Conservation (phyloP, 2,113 vertebrate species). For the Raja brachyura region DNA sequence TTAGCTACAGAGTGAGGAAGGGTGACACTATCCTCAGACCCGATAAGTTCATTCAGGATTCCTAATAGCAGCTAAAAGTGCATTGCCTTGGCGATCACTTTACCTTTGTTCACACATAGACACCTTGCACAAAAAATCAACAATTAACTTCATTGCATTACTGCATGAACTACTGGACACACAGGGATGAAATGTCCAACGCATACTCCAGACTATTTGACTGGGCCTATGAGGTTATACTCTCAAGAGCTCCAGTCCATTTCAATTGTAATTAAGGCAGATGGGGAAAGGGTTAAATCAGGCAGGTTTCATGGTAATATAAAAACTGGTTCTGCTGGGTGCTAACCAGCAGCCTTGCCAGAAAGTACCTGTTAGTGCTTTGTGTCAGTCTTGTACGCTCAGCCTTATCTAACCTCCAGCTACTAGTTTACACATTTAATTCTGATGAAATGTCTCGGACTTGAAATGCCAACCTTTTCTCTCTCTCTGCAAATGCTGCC, state of each 20-base stretch:
- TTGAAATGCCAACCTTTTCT: too few relatives aligned
- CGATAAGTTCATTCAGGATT: not conserved
- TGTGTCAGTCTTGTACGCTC: not conserved
- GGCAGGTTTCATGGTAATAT: not conserved
- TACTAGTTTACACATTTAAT: too few relatives aligned
- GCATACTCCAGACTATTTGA: not conserved
- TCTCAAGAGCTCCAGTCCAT: not conserved
- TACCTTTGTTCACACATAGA: not conserved
- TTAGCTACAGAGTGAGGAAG: not conserved
- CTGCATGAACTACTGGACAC: not conserved
- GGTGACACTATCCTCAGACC: not conserved
- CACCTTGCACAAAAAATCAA: not conserved
- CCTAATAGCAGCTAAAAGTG: not conserved
- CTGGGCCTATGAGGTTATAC: not conserved
- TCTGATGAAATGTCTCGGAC: too few relatives aligned
- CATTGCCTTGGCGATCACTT: not conserved
- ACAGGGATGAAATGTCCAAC: not conserved
- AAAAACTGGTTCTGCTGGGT: not conserved
- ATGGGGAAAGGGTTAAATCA: not conserved
- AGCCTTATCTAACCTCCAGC: too few relatives aligned
- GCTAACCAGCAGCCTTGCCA: not conserved
- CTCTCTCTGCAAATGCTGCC: too few relatives aligned
- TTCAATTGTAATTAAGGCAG: not conserved
- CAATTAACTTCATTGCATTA: not conserved
- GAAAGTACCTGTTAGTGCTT: not conserved